phyloP scores from a whole-genome alignment of 2,797 vertebrate species.

The Melanotaenia nigrans region DNA sequence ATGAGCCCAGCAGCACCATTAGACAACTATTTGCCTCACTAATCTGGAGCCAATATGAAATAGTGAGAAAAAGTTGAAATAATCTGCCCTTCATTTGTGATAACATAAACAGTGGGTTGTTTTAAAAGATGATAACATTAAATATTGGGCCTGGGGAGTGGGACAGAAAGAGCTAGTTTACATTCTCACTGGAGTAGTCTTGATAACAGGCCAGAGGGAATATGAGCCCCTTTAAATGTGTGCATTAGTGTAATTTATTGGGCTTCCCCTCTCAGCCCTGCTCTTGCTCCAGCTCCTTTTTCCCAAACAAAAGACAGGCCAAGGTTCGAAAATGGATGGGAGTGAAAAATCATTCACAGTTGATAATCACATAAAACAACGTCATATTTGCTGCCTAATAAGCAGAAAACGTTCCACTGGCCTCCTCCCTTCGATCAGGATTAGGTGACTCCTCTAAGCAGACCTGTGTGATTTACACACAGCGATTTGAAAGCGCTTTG shows the following conservation, averaged over 20 bases:
- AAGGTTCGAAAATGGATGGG: slow-evolving; percentile 81
- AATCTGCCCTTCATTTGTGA: slow-evolving; percentile 79
- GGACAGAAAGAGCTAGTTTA: slow-evolving; percentile 82
- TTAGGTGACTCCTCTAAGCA: slow-evolving; percentile 88
- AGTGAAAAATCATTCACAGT: slow-evolving; percentile 83
- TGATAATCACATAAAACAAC: slow-evolving; percentile 94
- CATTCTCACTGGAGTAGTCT: slow-evolving; percentile 84
- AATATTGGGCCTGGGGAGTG: slow-evolving; percentile 80
- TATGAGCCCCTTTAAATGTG: slow-evolving; percentile 86
- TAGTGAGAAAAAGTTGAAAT: slow-evolving; percentile 79
- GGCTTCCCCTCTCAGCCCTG: slow-evolving; percentile 75
- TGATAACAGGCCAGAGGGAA: slow-evolving; percentile 83
- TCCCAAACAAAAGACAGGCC: slow-evolving; percentile 82
- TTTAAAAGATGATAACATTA: slow-evolving; percentile 82
- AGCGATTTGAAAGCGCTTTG: slow-evolving; percentile 91
- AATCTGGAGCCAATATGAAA: slow-evolving; percentile 71
- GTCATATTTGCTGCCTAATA: slow-evolving; percentile 95
- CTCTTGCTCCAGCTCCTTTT: slow-evolving; percentile 72
- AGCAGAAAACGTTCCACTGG: slow-evolving; percentile 93
- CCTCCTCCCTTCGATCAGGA: slow-evolving; percentile 91
- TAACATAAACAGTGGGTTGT: slow-evolving; percentile 78
- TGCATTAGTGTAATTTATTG: slow-evolving; percentile 88
- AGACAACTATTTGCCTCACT: slow-evolving; percentile 77
- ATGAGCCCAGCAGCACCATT: slow-evolving; percentile 71
- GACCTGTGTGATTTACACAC: slow-evolving; percentile 90